Conservation (phyloP, 2,797 vertebrate species). For the Odontamblyopus lacepedii region DNA sequence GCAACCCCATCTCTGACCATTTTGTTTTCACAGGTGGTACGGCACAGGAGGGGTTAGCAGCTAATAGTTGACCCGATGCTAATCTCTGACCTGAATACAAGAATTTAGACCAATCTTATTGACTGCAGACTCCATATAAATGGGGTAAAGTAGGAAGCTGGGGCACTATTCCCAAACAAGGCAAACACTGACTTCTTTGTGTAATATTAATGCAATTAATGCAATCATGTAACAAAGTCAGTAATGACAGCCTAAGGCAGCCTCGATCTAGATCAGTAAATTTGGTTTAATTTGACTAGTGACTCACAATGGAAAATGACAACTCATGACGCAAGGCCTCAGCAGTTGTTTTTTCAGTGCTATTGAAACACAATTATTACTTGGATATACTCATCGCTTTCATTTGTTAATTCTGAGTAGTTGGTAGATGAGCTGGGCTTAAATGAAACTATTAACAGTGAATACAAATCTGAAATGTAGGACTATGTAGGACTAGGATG, state of each 20-base stretch:
- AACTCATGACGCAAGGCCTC: neutral
- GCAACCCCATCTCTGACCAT: constrained; percentile 6
- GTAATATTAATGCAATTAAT: neutral
- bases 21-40: constrained; percentile 45
- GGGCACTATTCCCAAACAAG: neutral
- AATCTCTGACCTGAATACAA: constrained; percentile 61
- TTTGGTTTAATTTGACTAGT: neutral
- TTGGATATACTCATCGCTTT: neutral
- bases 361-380: neutral
- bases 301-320: neutral
- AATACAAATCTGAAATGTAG: neutral
- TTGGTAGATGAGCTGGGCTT: neutral
- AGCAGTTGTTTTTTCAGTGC: neutral
- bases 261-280: neutral
- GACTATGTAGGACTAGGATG: neutral
- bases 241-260: neutral
- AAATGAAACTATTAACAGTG: neutral
- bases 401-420: neutral
- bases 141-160: constrained; percentile 9
- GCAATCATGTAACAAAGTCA: neutral
- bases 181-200: neutral
- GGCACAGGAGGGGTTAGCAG: constrained; percentile 22
- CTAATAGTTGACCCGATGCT: constrained; percentile 37
- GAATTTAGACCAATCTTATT: constrained; percentile 49
- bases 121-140: constrained; percentile 20